These are phyloP conservation scores for Macrochelys suwanniensis DNA, from an alignment of 2,797 vertebrate genomes.

Conservation along the genomic window DNA sequence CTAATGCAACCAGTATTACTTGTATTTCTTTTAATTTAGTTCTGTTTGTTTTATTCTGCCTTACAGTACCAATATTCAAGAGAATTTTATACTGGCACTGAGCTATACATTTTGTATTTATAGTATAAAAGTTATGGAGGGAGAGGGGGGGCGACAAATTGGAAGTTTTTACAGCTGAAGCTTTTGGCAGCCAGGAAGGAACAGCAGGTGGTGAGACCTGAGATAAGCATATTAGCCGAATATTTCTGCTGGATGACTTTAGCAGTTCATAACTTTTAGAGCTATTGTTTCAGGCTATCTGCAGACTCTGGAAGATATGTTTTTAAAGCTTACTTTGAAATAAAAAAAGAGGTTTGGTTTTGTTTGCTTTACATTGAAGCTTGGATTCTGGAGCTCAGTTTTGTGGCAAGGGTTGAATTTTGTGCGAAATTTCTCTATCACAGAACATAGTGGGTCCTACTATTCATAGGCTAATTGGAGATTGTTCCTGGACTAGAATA, in stretches of 20 bases:
- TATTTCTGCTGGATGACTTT: constrained; percentile 6
- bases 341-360: neutral
- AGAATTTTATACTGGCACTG: neutral
- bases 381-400: neutral
- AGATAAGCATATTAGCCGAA: neutral
- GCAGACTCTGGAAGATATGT: neutral
- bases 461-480: neutral
- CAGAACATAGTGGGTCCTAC: neutral
- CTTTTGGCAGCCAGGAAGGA: neutral
- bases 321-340: constrained; percentile 1
- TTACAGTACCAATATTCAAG: neutral
- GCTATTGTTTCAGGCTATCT: neutral
- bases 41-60: neutral
- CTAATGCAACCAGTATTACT: neutral
- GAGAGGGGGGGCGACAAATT: neutral
- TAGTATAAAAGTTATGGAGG: neutral
- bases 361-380: neutral
- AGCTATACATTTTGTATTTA: neutral
- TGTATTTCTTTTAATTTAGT: neutral
- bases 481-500: neutral
- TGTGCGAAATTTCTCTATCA: constrained; percentile 14
- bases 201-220: neutral
- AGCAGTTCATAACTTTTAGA: neutral
- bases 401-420: neutral
- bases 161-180: neutral